phyloP scores from a whole-genome alignment of 1,140 invertebrate genomes.

The Akabosia matsudoensis region DNA sequence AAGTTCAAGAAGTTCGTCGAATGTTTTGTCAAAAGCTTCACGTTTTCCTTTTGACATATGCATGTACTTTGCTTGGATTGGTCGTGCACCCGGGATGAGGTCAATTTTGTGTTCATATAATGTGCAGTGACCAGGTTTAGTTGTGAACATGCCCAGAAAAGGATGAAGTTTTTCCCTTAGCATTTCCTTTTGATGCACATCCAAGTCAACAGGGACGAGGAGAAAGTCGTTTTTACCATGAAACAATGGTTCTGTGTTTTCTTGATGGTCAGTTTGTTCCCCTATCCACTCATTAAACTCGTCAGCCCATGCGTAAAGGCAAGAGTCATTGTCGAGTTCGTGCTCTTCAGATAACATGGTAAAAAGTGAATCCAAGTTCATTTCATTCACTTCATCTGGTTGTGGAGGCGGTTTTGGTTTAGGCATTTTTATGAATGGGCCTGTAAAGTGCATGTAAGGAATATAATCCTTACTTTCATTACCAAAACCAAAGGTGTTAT shows the following conservation, averaged over 20 bases:
- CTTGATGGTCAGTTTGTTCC: neutral
- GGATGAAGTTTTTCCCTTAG: neutral
- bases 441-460: no score
- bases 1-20: slow-evolving; percentile 5
- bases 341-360: neutral
- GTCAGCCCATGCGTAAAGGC: neutral
- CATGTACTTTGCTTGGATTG: neutral
- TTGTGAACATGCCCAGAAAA: neutral
- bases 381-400: no score
- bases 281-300: neutral
- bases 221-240: neutral
- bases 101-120: neutral
- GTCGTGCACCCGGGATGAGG: neutral
- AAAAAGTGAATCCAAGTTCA: neutral
- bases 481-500: no score
- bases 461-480: no score
- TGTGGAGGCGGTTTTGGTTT: no score
- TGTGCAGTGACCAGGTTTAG: neutral
- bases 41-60: neutral
- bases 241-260: neutral
- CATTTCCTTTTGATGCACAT: neutral
- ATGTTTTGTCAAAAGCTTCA: slow-evolving; percentile 8
- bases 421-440: no score
- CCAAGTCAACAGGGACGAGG: neutral
- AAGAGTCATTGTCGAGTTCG: neutral